These are phyloP conservation scores for Lampris megalopsis DNA, from an alignment of 2,113 vertebrate genomes.

Conservation along the genomic window DNA sequence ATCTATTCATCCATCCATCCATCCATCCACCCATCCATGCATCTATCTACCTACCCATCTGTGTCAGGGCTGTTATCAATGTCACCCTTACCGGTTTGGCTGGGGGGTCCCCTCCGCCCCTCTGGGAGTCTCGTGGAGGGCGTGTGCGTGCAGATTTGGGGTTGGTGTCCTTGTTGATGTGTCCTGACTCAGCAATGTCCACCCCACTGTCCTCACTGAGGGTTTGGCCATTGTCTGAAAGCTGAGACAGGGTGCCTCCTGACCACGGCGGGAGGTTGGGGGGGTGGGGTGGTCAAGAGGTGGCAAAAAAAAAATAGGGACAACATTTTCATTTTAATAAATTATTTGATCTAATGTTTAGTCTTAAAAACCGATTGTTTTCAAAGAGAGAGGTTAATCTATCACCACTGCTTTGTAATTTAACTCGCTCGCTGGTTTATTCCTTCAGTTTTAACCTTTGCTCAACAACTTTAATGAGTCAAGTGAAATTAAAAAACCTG, in stretches of 20 bases:
- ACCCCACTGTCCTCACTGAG: constrained; percentile 98
- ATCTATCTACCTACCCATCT: constrained; percentile 8
- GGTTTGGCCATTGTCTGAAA: constrained; percentile 95
- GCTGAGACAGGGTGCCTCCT: constrained; percentile 93
- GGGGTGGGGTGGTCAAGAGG: too few relatives aligned
- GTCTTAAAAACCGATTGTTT: too few relatives aligned
- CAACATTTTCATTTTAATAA: too few relatives aligned
- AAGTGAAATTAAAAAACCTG: too few relatives aligned
- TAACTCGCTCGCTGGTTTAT: too few relatives aligned
- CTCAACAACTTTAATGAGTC: too few relatives aligned
- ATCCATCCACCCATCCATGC: constrained; percentile 1
- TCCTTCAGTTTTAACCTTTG: too few relatives aligned
- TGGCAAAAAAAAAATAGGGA: too few relatives aligned
- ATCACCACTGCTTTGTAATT: too few relatives aligned
- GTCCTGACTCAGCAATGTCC: constrained; percentile 91
- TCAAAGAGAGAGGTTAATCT: too few relatives aligned
- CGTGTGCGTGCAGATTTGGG: constrained; percentile 80
- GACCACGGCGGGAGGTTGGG: constrained; percentile 5
- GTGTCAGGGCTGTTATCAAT: not conserved
- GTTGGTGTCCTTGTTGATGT: constrained; percentile 86
- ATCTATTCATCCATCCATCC: not conserved
- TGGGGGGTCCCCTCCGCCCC: constrained; percentile 68
- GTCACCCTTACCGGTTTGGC: constrained; percentile 89
- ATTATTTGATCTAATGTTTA: too few relatives aligned
- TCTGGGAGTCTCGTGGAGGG: constrained; percentile 77